Conservation (phyloP, 2,797 vertebrate species). For the Poeciliopsis paucimaculata region DNA sequence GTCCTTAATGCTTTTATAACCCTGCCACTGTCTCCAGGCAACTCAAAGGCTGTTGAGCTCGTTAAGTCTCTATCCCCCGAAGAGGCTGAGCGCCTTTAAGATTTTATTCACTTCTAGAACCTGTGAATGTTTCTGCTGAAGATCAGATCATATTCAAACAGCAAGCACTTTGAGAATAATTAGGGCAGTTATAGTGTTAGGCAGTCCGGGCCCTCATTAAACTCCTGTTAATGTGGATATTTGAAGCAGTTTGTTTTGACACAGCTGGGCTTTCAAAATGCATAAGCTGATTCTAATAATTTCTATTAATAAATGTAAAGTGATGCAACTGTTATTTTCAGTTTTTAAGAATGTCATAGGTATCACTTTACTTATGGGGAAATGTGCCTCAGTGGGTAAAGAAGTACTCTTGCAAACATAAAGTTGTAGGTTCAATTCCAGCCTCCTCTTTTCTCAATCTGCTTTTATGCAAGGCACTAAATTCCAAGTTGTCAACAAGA, state of each 20-base stretch:
- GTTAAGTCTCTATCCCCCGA: constrained; percentile 75
- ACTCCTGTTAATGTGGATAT: constrained; percentile 57
- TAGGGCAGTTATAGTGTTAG: constrained; percentile 61
- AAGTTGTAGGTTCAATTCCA: too few relatives aligned
- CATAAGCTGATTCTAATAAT: neutral
- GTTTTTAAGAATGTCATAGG: neutral
- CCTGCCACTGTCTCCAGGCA: constrained; percentile 76
- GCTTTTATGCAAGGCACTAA: too few relatives aligned
- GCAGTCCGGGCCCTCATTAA: constrained; percentile 62
- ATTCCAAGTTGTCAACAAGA: too few relatives aligned
- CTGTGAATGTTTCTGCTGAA: constrained; percentile 54
- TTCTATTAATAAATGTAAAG: neutral
- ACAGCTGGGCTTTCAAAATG: constrained; percentile 36
- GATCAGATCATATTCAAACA: constrained; percentile 64
- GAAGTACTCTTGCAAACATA: too few relatives aligned
- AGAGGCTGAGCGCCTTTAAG: constrained; percentile 70
- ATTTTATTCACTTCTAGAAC: constrained; percentile 67
- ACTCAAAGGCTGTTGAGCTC: constrained; percentile 78
- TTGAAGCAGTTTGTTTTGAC: constrained; percentile 55
- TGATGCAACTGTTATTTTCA: neutral
- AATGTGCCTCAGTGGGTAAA: too few relatives aligned
- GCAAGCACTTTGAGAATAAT: constrained; percentile 68
- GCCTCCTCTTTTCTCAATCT: too few relatives aligned
- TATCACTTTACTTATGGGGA: neutral
- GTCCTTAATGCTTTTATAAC: constrained; percentile 76